A percentile compares a stretch with the other conserved stretches of the same genome.
Conservation (phyloP, 1,140 invertebrate species). For the Panagrolaimus sp. region DNA sequence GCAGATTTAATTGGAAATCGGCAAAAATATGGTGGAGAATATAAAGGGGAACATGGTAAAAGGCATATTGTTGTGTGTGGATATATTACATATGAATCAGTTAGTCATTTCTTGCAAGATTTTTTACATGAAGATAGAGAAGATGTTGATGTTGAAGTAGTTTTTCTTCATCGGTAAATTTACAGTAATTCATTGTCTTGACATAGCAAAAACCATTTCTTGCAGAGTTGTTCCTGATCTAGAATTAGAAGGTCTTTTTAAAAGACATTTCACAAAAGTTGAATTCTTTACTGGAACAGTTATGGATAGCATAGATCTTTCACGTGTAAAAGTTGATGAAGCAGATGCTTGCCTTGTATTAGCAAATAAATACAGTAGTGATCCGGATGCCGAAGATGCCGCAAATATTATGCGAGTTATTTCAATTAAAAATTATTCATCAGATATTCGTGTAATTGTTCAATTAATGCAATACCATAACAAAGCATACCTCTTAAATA, state of each 20-base stretch:
- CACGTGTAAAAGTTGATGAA: conserved; percentile 65
- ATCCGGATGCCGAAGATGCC: conserved; percentile 66
- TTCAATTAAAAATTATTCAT: conserved; percentile 66
- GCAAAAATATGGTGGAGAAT: conserved; percentile 93
- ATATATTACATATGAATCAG: conserved; percentile 99
- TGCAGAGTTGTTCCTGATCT: conserved; percentile 62
- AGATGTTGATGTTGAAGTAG: conserved; percentile 99
- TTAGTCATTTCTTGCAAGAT: conserved; percentile 99
- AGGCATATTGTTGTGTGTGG: conserved; percentile 99
- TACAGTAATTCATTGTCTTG: no score
- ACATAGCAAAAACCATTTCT: not conserved
- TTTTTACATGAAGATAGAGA: conserved; percentile 99
- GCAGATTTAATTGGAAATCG: conserved; percentile 94
- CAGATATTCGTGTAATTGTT: conserved; percentile 65
- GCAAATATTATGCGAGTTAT: conserved; percentile 64
- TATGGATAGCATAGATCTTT: conserved; percentile 66
- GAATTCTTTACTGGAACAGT: conserved; percentile 66
- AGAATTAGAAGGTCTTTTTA: conserved; percentile 66
- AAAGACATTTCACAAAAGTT: conserved; percentile 66
- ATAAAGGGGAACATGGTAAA: conserved; percentile 94
- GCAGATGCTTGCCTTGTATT: conserved; percentile 88
- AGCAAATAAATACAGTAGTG: conserved; percentile 66
- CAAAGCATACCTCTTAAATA: conserved; percentile 66
- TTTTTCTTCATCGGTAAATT: conserved; percentile 93
- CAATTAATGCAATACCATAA: conserved; percentile 68